Evolutionary conservation across 2,113 vertebrate species (phyloP).

Genomic region (Otus sunia): DNA sequence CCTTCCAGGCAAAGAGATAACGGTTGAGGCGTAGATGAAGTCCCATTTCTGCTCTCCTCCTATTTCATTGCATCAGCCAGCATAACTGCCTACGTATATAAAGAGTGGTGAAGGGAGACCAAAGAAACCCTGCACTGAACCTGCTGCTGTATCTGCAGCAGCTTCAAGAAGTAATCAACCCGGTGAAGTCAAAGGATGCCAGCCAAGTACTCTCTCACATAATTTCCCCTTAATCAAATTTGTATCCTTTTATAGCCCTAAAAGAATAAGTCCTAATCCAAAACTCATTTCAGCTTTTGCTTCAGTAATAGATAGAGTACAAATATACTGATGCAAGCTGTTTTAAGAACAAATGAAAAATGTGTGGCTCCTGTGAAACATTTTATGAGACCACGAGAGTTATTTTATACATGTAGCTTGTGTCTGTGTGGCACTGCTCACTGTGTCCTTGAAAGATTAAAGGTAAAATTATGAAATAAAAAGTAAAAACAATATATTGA

Average conservation of each 20-base stretch:
- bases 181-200: background rate
- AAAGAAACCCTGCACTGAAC: background rate
- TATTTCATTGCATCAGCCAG: background rate
- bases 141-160: background rate
- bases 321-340: background rate
- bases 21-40: background rate
- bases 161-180: background rate
- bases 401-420: background rate
- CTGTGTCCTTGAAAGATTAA: background rate
- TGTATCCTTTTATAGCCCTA: background rate
- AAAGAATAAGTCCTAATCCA: background rate
- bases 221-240: background rate
- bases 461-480: background rate
- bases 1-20: background rate
- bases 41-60: background rate
- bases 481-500: background rate
- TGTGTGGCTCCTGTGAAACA: background rate
- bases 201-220: background rate
- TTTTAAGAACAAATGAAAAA: background rate
- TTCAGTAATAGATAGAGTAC: background rate
- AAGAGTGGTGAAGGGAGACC: background rate
- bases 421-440: background rate
- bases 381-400: background rate
- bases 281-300: background rate
- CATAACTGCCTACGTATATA: accelerated